Base-by-base conservation (phyloP, 2,888 invertebrate genomes). In the Tanytarsus gracilentus region DNA sequence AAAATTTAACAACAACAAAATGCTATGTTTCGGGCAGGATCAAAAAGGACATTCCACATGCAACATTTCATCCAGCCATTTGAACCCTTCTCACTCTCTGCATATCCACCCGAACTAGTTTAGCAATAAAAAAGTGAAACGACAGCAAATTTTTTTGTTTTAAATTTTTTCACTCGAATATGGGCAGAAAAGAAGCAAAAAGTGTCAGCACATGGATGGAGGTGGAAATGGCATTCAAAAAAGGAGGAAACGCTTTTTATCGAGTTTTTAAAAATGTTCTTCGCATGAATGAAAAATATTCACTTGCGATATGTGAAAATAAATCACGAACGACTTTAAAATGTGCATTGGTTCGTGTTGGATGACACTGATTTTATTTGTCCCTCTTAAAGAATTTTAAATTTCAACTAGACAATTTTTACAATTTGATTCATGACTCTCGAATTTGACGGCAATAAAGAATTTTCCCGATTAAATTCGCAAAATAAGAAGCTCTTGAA, bases 201-300 rank as follows among this genome's bases (percentile, higher is more conserved):
- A 44, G 23, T 18, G 44, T 6, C 36, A 44, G 44, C 44, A 44
- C 18, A 44, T 23, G 23, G 3, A 40, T 14, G 23, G 16, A 36
- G 16, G 14, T 3, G 9, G 44, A 11, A 21, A 44, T 18, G 18
- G 23, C n/a, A n/a, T n/a, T n/a, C n/a, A n/a, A n/a, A n/a, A n/a
- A 44, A 11, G 44, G 23, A 44, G 44, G 44, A 44, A 44, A 8
- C 23, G 44, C 40, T 44, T 44, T 44, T 44, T 44, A 44, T 44
- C 21, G 44, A 18, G 11, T 44, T 44, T 44, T 21, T 44, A 23
- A 18, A 44, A 18, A 23, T n/a, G n/a, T n/a, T 23, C 23, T 16
- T 44, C 44, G 44, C 40, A 44, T 44, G 23, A 21, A 44, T 44
- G 40, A 16, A 44, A 36, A 36, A 36, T 36, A 36, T 36, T 16